Conservation (phyloP, 2,888 invertebrate genomes). For the Ectemnius cavifrons region DNA sequence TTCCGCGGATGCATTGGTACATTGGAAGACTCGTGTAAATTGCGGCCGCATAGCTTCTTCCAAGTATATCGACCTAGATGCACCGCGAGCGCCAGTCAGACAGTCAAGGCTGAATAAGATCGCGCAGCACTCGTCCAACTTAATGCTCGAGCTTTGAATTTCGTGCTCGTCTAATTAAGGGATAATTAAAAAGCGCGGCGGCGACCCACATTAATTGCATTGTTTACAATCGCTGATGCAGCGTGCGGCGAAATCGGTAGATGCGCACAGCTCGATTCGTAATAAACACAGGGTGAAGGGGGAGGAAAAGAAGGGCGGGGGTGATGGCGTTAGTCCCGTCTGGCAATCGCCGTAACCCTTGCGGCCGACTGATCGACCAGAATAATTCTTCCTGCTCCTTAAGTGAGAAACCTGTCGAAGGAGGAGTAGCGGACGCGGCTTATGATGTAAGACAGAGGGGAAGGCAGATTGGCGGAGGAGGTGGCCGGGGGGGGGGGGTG, state of each 20-base stretch:
- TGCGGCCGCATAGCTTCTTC: not conserved
- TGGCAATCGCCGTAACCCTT: constrained; percentile 27
- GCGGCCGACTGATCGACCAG: constrained; percentile 39
- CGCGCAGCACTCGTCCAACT: not conserved
- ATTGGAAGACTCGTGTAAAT: not conserved
- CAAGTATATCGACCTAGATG: constrained; percentile 5
- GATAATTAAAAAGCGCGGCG: not conserved
- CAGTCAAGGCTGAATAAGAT: not conserved
- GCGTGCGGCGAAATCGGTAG: not conserved
- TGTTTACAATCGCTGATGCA: not conserved
- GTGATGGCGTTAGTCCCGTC: constrained; percentile 1
- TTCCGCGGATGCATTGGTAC: not conserved
- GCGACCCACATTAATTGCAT: not conserved
- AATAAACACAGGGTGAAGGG: no score
- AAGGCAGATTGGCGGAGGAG: not conserved
- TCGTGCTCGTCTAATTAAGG: constrained; percentile 1
- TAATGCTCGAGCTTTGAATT: not conserved
- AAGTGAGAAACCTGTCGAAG: constrained; percentile 23
- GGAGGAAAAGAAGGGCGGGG: no score
- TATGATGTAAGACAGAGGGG: constrained; percentile 21
- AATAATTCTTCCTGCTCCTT: constrained; percentile 28
- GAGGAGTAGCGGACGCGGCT: constrained; percentile 15
- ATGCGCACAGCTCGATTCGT: not conserved
- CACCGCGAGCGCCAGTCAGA: not conserved
- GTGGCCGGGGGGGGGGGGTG: constrained; percentile 6